These are phyloP conservation scores for Porites lutea DNA, from an alignment of 64 coral and sea anemone species.

Conservation along the genomic window DNA sequence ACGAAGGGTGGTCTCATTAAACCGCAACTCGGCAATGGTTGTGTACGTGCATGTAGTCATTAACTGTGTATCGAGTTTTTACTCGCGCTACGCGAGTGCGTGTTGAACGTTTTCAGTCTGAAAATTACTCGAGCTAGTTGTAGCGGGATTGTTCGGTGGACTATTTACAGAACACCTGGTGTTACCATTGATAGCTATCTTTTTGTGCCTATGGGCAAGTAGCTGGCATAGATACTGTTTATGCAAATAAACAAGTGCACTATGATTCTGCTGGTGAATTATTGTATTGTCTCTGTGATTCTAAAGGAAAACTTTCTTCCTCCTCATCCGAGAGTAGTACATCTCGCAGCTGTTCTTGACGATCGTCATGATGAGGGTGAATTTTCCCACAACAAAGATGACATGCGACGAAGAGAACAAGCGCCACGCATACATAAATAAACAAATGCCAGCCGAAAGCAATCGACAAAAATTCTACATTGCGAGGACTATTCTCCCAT, in stretches of 20 bases:
- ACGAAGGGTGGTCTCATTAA: not conserved
- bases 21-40: not conserved
- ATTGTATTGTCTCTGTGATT: not conserved
- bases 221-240: not conserved
- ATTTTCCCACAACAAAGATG: constrained; percentile 18
- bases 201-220: not conserved
- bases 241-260: not conserved
- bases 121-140: not conserved
- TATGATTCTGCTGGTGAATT: not conserved
- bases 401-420: constrained; percentile 8
- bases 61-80: not conserved
- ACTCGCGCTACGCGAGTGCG: not conserved
- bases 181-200: constrained; percentile 30
- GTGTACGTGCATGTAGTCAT: not conserved
- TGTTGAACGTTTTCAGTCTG: not conserved
- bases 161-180: constrained; percentile 21
- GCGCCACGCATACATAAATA: not conserved
- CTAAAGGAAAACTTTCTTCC: not conserved
- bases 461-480: constrained; percentile 46
- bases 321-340: constrained; percentile 8
- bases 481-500: constrained; percentile 9
- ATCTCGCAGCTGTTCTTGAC: not conserved
- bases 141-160: not conserved
- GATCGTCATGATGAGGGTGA: not conserved
- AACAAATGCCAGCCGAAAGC: constrained; percentile 61